Percentiles rank a stretch among this genome's conserved stretches.
Conservation (phyloP, 1,140 invertebrate species). For the Tachypleus tridentatus region DNA sequence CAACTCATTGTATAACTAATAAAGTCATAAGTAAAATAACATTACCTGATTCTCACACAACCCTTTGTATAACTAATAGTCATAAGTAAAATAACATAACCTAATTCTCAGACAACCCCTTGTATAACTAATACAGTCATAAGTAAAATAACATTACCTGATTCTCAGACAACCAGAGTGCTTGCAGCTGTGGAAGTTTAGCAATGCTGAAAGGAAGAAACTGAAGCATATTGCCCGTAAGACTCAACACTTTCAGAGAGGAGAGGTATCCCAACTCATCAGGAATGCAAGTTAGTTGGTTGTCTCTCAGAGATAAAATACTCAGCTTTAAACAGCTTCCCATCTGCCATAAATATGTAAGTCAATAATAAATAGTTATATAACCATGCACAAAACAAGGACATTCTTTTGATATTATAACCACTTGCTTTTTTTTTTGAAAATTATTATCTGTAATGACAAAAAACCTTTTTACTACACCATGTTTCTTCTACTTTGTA, state of each 20-base stretch:
- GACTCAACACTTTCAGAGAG: conserved; percentile 71
- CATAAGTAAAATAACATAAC: too few relatives aligned
- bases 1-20: too few relatives aligned
- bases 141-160: conserved; percentile 31
- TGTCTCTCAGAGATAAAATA: conserved; percentile 69
- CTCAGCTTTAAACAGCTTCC: conserved; percentile 73
- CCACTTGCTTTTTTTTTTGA: too few relatives aligned
- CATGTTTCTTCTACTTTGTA: too few relatives aligned
- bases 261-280: conserved; percentile 79
- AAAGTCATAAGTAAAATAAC: too few relatives aligned
- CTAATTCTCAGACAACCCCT: background rate
- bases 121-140: background rate
- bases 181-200: conserved; percentile 71
- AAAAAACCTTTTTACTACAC: too few relatives aligned
- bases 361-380: too few relatives aligned
- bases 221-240: conserved; percentile 78
- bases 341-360: conserved; percentile 41
- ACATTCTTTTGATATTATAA: too few relatives aligned
- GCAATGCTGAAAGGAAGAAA: conserved; percentile 75
- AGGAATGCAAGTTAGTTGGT: conserved; percentile 60
- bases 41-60: background rate
- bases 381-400: conserved; percentile 2
- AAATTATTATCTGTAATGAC: too few relatives aligned
- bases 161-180: conserved; percentile 87
- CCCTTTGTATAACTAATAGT: background rate